Evolutionary conservation across 2,113 vertebrate genomes (phyloP).

Genomic region (Brienomyrus longianalis): DNA sequence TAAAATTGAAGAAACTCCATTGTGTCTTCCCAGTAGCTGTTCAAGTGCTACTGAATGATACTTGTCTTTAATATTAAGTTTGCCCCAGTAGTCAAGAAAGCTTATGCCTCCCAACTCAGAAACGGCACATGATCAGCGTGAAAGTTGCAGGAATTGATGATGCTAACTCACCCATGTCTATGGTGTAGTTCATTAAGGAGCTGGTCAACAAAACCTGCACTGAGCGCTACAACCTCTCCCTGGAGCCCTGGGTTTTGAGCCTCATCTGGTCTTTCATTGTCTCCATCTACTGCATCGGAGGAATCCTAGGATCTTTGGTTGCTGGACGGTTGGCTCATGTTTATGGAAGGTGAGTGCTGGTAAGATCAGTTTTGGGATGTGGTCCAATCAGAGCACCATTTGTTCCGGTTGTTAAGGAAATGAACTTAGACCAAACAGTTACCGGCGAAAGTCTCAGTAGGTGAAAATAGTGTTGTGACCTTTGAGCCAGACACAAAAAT

Average conservation of each 20-base stretch:
- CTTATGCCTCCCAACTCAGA: not conserved
- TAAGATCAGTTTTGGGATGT: not conserved
- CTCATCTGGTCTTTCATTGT: conserved; percentile 64
- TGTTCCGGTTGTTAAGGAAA: not conserved
- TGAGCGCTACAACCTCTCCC: conserved; percentile 40
- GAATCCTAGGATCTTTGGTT: conserved; percentile 43
- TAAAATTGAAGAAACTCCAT: not conserved
- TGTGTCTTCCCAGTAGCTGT: not conserved
- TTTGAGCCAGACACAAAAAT: not conserved
- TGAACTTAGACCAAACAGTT: not conserved
- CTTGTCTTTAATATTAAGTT: not conserved
- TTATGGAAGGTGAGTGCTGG: conserved; percentile 49
- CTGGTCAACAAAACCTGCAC: conserved; percentile 55
- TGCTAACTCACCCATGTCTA: not conserved
- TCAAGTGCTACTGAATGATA: not conserved
- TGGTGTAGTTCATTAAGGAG: conserved; percentile 50
- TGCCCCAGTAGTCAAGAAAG: not conserved
- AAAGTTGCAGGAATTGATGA: not conserved
- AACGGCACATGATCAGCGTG: not conserved
- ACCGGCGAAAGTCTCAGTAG: not conserved
- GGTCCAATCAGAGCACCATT: not conserved
- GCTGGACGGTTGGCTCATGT: conserved; percentile 22
- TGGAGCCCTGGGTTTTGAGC: conserved; percentile 49
- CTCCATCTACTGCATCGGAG: conserved; percentile 58
- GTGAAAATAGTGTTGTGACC: not conserved